phyloP scores from a whole-genome alignment of 2,797 vertebrate genomes.

The Leuciscus waleckii region DNA sequence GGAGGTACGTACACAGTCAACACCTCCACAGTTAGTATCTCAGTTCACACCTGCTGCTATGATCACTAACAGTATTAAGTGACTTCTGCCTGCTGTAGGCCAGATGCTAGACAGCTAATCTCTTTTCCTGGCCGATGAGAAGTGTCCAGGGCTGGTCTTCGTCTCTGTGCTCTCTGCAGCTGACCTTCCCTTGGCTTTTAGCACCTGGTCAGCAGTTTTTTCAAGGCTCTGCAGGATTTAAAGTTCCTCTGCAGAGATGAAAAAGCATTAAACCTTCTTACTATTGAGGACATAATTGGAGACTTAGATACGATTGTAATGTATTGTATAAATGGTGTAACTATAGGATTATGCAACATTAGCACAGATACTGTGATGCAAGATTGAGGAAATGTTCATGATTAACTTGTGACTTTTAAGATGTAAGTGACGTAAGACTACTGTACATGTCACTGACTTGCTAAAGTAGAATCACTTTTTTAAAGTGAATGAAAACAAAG shows the following conservation, averaged over 20 bases:
- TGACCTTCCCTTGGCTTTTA: slow-evolving; percentile 45
- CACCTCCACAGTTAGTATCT: background rate
- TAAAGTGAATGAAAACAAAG: too few relatives aligned
- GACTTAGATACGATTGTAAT: background rate
- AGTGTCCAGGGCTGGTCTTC: slow-evolving; percentile 27
- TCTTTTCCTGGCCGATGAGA: slow-evolving; percentile 37
- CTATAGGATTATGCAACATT: background rate
- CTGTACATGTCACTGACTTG: background rate
- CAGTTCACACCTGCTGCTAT: slow-evolving; percentile 42
- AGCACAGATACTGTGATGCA: background rate
- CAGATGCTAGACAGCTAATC: slow-evolving; percentile 39
- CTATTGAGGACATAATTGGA: background rate
- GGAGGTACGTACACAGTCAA: background rate
- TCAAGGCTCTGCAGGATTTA: slow-evolving; percentile 9
- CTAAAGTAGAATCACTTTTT: background rate
- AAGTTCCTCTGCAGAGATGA: slow-evolving; percentile 6
- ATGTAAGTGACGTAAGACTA: too few relatives aligned
- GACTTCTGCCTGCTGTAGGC: slow-evolving; percentile 10
- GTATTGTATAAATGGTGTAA: background rate
- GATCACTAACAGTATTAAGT: slow-evolving; percentile 45
- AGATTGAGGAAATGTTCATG: background rate
- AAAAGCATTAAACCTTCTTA: background rate
- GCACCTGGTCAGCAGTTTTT: slow-evolving; percentile 35
- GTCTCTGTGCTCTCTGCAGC: slow-evolving; percentile 34
- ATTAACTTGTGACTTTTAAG: background rate